Evolutionary conservation across 2,797 vertebrate species (phyloP).

Genomic region (Miichthys miiuy): DNA sequence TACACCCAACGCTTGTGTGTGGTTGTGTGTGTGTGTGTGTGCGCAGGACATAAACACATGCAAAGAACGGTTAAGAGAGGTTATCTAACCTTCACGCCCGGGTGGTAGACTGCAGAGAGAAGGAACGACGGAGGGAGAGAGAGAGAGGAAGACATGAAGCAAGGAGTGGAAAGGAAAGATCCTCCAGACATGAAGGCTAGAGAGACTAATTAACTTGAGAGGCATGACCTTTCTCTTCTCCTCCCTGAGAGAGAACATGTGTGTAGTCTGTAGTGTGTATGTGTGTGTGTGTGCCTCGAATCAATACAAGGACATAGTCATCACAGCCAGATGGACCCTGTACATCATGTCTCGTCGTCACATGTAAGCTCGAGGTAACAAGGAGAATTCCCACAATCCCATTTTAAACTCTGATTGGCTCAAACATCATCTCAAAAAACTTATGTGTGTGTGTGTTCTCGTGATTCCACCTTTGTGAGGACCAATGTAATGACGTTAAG

Average conservation of each 20-base stretch:
- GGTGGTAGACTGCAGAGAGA: background rate
- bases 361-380: background rate
- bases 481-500: background rate
- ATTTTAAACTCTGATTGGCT: background rate
- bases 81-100: slow-evolving; percentile 43
- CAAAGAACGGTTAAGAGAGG: slow-evolving; percentile 7
- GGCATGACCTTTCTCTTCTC: slow-evolving; percentile 61
- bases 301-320: slow-evolving; percentile 46
- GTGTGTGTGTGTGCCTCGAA: slow-evolving; percentile 28
- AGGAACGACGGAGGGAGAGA: background rate
- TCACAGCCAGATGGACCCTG: slow-evolving; percentile 46
- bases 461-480: background rate
- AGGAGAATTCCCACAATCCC: background rate
- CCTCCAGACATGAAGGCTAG: slow-evolving; percentile 45
- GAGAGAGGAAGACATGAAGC: background rate
- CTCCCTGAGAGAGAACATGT: slow-evolving; percentile 35
- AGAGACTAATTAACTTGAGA: slow-evolving; percentile 72
- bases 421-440: background rate
- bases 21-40: background rate
- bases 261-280: background rate
- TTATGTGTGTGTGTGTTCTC: background rate
- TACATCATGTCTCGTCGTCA: slow-evolving; percentile 50
- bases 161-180: slow-evolving; percentile 32
- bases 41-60: slow-evolving; percentile 2
- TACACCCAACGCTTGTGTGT: background rate